These are phyloP conservation scores for Cotesia typhae DNA, from an alignment of 1,140 invertebrate species.

Conservation along the genomic window DNA sequence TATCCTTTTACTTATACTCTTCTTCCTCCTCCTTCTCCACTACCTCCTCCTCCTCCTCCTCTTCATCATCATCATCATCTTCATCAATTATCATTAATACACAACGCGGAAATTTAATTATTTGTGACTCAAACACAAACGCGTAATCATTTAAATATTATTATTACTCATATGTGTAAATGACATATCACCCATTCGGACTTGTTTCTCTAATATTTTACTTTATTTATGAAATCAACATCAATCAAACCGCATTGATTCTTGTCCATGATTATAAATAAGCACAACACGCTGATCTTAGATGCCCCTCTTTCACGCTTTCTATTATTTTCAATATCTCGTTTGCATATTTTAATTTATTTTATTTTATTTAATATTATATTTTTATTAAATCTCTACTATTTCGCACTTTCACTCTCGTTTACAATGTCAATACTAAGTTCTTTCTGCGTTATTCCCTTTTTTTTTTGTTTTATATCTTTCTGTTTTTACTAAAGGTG, in stretches of 20 bases:
- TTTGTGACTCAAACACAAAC: slow-evolving; percentile 26
- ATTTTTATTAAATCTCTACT: slow-evolving; percentile 29
- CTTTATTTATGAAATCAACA: slow-evolving; percentile 5
- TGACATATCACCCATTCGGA: slow-evolving; percentile 34
- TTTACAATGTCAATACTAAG: slow-evolving; percentile 11
- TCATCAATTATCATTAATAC: background rate
- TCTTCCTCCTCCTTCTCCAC: background rate
- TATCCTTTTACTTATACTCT: background rate
- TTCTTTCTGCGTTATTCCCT: slow-evolving; percentile 17
- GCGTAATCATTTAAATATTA: slow-evolving; percentile 21
- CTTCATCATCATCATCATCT: slow-evolving; percentile 2
- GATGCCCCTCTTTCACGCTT: slow-evolving; percentile 7
- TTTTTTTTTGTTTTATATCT: slow-evolving; percentile 12
- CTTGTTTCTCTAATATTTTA: slow-evolving; percentile 22
- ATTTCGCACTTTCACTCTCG: slow-evolving; percentile 3
- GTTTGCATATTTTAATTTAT: slow-evolving; percentile 12
- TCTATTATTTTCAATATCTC: slow-evolving; percentile 9
- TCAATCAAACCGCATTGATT: background rate
- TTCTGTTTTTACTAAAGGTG: slow-evolving; percentile 33
- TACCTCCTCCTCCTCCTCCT: slow-evolving; percentile 15
- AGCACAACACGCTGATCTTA: slow-evolving; percentile 24
- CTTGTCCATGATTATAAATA: slow-evolving; percentile 16
- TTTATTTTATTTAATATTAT: background rate
- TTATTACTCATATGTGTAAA: slow-evolving; percentile 23
- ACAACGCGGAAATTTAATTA: slow-evolving; percentile 23